phyloP scores from a whole-genome alignment of 2,888 invertebrate genomes.

The Caenorhabditis imperialis region DNA sequence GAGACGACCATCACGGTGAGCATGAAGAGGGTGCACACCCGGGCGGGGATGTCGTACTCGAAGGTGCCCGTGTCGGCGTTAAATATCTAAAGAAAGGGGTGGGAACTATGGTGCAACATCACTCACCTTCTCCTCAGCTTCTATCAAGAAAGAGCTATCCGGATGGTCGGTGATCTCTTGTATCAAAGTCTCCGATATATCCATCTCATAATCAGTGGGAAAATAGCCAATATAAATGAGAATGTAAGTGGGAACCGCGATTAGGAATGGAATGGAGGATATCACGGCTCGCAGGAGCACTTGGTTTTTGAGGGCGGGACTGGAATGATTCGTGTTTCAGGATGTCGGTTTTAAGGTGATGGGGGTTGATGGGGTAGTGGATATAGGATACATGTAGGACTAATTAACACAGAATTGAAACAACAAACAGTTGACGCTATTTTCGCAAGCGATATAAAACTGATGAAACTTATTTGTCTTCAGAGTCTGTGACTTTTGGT shows the following conservation, averaged over 20 bases:
- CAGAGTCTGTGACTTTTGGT: too few relatives aligned
- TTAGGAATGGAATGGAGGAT: constrained; percentile 8
- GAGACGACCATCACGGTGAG: constrained; percentile 31
- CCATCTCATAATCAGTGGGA: constrained; percentile 23
- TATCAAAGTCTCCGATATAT: constrained; percentile 22
- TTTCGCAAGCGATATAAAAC: too few relatives aligned
- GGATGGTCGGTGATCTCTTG: constrained; percentile 22
- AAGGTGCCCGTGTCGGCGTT: constrained; percentile 1
- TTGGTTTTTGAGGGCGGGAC: constrained; percentile 31
- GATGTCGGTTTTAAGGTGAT: too few relatives aligned
- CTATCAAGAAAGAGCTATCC: constrained; percentile 38
- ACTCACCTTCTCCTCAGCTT: constrained; percentile 27
- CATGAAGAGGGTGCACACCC: constrained; percentile 36
- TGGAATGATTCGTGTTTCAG: constrained; percentile 2
- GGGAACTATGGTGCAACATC: neutral
- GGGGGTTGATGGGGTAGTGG: too few relatives aligned
- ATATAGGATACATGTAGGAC: too few relatives aligned
- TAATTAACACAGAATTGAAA: too few relatives aligned
- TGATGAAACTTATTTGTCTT: too few relatives aligned
- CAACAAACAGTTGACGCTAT: too few relatives aligned
- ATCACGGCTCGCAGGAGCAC: constrained; percentile 13
- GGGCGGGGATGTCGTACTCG: constrained; percentile 20
- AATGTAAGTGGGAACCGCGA: constrained; percentile 23
- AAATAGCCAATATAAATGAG: constrained; percentile 19
- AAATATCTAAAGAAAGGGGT: neutral